These are phyloP conservation scores for Heterotilapia buettikoferi DNA, from an alignment of 2,113 vertebrate species.

Conservation along the genomic window DNA sequence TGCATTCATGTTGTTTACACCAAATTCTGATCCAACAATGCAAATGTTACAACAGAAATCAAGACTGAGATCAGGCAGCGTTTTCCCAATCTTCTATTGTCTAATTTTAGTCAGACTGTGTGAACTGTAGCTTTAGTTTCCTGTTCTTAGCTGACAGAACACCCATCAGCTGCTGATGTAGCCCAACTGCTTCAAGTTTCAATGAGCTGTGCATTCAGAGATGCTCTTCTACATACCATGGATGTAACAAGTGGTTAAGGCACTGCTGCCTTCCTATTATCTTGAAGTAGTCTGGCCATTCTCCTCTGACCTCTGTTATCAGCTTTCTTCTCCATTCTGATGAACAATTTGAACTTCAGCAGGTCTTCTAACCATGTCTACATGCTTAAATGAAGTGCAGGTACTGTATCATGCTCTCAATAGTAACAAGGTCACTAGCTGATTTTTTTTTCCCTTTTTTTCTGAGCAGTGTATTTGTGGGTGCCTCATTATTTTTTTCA, in stretches of 20 bases:
- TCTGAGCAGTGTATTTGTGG: not conserved
- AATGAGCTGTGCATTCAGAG: not conserved
- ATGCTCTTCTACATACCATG: not conserved
- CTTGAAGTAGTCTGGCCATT: not conserved
- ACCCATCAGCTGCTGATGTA: not conserved
- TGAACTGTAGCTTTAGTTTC: not conserved
- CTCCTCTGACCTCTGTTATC: not conserved
- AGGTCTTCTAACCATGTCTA: not conserved
- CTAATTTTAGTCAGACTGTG: not conserved
- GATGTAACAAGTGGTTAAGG: not conserved
- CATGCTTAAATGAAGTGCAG: not conserved
- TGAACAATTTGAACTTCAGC: not conserved
- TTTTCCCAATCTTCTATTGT: not conserved
- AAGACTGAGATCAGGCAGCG: accelerated
- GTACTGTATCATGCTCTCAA: not conserved
- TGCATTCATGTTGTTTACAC: not conserved
- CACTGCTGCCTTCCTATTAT: not conserved
- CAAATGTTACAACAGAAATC: not conserved
- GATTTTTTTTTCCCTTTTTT: not conserved
- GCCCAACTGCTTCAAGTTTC: not conserved
- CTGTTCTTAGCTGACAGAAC: not conserved
- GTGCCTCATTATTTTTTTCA: not conserved
- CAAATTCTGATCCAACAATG: not conserved
- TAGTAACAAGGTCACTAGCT: not conserved
- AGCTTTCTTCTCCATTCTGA: not conserved